Evolutionary conservation across 2,113 vertebrate genomes (phyloP).

Genomic region (Lampris megalopsis): DNA sequence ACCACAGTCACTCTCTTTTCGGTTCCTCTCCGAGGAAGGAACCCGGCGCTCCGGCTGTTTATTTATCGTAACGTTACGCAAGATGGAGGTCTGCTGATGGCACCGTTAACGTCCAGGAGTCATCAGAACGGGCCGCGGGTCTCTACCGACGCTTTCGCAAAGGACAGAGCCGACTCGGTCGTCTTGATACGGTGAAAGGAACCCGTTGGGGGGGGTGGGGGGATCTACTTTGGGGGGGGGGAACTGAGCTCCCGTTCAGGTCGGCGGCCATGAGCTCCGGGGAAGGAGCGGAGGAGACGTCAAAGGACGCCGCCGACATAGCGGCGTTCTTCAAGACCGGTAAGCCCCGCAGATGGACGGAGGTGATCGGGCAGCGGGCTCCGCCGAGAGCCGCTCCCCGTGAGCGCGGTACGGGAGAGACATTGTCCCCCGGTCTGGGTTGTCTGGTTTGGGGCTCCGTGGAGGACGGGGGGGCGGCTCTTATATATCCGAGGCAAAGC

Average conservation of each 20-base stretch:
- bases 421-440: conserved; percentile 58
- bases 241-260: conserved; percentile 62
- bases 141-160: conserved; percentile 63
- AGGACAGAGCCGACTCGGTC: conserved; percentile 63
- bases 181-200: conserved; percentile 41
- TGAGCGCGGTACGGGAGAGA: conserved; percentile 33
- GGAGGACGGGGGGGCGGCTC: not conserved
- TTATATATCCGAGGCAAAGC: not conserved
- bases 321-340: conserved; percentile 92
- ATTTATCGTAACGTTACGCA: conserved; percentile 75
- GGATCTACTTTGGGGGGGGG: conserved; percentile 68
- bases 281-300: conserved; percentile 91
- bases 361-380: conserved; percentile 21
- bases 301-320: conserved; percentile 94
- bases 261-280: conserved; percentile 88
- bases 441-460: conserved; percentile 26
- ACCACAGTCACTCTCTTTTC: conserved; percentile 74
- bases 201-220: not conserved
- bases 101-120: conserved; percentile 58
- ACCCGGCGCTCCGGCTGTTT: conserved; percentile 78
- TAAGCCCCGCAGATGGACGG: conserved; percentile 74
- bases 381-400: conserved; percentile 33
- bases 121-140: conserved; percentile 63
- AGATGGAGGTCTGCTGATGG: conserved; percentile 84
- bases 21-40: conserved; percentile 79